Evolutionary conservation across 2,113 vertebrate genomes (phyloP).

Genomic region (Scophthalmus maximus): DNA sequence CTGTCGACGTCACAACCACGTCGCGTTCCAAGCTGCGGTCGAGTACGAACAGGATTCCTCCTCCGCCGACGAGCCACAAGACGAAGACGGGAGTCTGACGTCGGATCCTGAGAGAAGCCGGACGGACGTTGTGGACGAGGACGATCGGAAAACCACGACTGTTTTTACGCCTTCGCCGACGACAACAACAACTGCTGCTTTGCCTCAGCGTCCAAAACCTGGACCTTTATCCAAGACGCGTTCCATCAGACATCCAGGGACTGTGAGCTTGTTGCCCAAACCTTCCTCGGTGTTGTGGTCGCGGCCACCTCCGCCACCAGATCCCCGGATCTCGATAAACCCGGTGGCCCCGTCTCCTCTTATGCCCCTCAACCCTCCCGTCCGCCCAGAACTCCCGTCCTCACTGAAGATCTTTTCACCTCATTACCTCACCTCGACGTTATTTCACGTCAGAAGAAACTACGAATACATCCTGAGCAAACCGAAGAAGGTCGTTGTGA

Average conservation of each 20-base stretch:
- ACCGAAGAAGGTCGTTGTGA: background rate
- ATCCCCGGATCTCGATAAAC: background rate
- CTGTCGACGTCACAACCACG: slow-evolving; percentile 70
- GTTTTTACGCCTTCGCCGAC: background rate
- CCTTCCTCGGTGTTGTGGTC: background rate
- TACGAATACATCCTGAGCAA: slow-evolving; percentile 66
- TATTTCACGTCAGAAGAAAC: slow-evolving; percentile 69
- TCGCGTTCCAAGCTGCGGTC: background rate
- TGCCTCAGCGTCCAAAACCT: background rate
- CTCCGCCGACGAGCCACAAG: background rate
- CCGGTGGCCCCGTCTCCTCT: background rate
- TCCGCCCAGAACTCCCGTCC: background rate
- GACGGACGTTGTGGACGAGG: background rate
- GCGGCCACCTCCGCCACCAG: background rate
- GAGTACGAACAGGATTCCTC: background rate
- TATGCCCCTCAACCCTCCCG: no score
- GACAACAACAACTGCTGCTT: background rate
- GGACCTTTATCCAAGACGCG: background rate
- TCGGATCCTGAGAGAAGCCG: background rate
- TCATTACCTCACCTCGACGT: slow-evolving; percentile 62
- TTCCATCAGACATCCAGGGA: no score
- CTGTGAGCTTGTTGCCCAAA: no score
- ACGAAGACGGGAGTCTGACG: background rate
- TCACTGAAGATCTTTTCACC: slow-evolving; percentile 54
- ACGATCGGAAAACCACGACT: no score